These are phyloP conservation scores for Acipenser ruthenus DNA, from an alignment of 2,797 vertebrate species.

Conservation along the genomic window DNA sequence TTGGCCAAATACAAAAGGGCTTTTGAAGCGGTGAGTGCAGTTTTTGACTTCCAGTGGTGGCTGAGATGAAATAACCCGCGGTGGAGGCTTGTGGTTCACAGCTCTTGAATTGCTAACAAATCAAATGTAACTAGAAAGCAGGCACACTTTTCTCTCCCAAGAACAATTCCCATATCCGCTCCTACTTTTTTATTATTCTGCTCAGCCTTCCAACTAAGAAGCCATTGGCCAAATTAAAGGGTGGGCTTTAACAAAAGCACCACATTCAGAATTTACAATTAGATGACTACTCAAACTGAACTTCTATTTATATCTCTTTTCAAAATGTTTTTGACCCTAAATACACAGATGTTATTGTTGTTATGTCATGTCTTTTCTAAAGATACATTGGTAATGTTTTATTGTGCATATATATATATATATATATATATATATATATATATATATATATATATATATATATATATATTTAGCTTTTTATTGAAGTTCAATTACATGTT, in stretches of 20 bases:
- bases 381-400: no score
- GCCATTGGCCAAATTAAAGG: slow-evolving; percentile 75
- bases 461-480: no score
- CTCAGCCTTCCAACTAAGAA: slow-evolving; percentile 25
- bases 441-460: no score
- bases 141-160: slow-evolving; percentile 56
- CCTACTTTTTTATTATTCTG: slow-evolving; percentile 57
- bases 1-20: slow-evolving; percentile 79
- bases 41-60: slow-evolving; percentile 44
- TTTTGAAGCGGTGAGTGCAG: slow-evolving; percentile 86
- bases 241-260: slow-evolving; percentile 62
- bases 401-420: no score
- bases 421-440: no score
- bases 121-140: slow-evolving; percentile 65
- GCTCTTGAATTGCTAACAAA: slow-evolving; percentile 57
- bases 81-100: slow-evolving; percentile 46
- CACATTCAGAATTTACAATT: slow-evolving; percentile 69
- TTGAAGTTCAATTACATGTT: no score
- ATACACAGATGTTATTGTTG: no score
- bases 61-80: not conserved
- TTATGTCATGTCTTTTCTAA: no score
- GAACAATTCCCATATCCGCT: slow-evolving; percentile 51
- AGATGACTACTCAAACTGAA: slow-evolving; percentile 42
- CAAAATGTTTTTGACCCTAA: no score
- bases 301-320: no score